These are phyloP conservation scores for Philereme vetulata DNA, from an alignment of 2,888 invertebrate genomes.

Conservation along the genomic window DNA sequence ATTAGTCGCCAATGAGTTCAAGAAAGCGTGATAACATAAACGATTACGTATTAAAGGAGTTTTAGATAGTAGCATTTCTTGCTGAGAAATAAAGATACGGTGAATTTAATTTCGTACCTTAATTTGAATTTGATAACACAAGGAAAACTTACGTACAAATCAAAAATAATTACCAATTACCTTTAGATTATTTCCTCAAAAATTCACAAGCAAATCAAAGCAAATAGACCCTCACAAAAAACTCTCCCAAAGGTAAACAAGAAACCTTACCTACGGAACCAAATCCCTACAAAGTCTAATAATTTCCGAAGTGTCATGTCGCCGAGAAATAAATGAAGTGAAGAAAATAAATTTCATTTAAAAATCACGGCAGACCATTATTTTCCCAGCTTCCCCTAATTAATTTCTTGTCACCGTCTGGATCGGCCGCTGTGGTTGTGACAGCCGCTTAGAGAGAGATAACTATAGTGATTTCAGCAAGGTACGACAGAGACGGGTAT, in stretches of 20 bases:
- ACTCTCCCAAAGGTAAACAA: conserved; percentile 57
- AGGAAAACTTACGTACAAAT: background rate
- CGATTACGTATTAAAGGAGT: no score
- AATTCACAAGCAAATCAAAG: conserved; percentile 12
- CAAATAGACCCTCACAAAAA: conserved; percentile 34
- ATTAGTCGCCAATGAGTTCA: no score
- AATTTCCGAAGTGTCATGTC: conserved; percentile 82
- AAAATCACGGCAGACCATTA: conserved; percentile 82
- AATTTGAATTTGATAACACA: background rate
- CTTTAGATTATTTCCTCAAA: background rate
- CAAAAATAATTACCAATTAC: background rate
- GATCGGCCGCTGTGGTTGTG: conserved; percentile 76
- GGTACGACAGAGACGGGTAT: conserved; percentile 51
- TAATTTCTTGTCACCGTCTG: conserved; percentile 83
- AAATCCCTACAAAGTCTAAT: conserved; percentile 71
- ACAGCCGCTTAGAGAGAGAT: conserved; percentile 66
- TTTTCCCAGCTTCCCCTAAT: conserved; percentile 81
- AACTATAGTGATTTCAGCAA: conserved; percentile 24
- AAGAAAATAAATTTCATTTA: conserved; percentile 82
- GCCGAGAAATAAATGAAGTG: conserved; percentile 80
- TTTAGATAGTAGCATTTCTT: no score
- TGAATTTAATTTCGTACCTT: no score
- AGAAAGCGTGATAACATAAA: no score
- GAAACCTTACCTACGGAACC: conserved; percentile 63
- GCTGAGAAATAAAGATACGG: no score